Percentiles rank a stretch among this genome's conserved stretches.
Evolutionary conservation across 1,140 invertebrate species (phyloP).

Genomic region (Caerostris darwini): DNA sequence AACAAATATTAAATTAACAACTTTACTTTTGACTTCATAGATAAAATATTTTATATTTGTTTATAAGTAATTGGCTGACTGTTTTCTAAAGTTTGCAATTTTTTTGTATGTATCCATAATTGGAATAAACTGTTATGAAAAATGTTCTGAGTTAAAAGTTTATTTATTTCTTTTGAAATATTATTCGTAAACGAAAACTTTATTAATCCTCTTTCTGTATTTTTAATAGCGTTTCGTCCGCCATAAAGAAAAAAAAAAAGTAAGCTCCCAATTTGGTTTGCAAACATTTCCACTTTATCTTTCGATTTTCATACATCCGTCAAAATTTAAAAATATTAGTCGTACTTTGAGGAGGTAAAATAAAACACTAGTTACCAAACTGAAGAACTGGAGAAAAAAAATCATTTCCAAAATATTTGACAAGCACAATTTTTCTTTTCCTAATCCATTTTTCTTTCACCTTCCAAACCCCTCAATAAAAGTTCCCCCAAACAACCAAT

Average conservation of each 20-base stretch:
- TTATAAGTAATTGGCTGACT: too few relatives aligned
- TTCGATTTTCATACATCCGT: background rate
- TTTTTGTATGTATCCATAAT: too few relatives aligned
- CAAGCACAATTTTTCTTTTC: conserved; percentile 1
- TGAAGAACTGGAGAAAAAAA: background rate
- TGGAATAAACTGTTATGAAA: too few relatives aligned
- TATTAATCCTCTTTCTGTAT: background rate
- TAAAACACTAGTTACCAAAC: background rate
- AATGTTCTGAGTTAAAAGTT: too few relatives aligned
- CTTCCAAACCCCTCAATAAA: background rate
- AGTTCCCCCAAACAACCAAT: background rate
- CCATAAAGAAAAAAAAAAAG: background rate
- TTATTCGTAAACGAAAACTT: background rate
- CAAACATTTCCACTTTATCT: background rate
- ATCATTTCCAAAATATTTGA: background rate
- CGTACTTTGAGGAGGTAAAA: background rate
- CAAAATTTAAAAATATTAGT: background rate
- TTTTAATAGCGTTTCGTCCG: background rate
- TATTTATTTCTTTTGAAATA: too few relatives aligned
- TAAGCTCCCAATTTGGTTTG: background rate
- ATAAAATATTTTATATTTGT: too few relatives aligned
- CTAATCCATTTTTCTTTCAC: background rate
- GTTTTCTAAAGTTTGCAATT: too few relatives aligned
- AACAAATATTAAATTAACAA: too few relatives aligned
- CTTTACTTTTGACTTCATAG: too few relatives aligned